These are phyloP conservation scores for Melieria omissa DNA, from an alignment of 2,888 invertebrate species.

Conservation along the genomic window DNA sequence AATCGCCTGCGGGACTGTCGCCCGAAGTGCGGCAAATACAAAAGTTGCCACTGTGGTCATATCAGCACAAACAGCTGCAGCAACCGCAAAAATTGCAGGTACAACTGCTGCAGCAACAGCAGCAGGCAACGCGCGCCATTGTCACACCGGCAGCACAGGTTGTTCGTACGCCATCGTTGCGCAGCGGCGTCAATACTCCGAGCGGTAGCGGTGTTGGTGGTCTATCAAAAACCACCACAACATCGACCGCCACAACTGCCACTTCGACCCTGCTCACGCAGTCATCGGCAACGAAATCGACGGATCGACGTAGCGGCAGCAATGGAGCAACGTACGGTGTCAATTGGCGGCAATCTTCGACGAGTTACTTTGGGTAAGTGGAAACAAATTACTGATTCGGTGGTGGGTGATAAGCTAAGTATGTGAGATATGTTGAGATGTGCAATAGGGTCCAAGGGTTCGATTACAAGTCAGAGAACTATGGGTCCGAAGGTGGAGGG, in stretches of 20 bases:
- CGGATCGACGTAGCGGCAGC: conserved; percentile 19
- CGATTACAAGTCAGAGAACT: not conserved
- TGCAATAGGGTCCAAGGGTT: not conserved
- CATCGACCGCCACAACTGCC: conserved; percentile 39
- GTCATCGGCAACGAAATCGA: not conserved
- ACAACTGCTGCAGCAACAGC: conserved; percentile 49
- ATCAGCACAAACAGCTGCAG: conserved; percentile 49
- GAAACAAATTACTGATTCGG: not conserved
- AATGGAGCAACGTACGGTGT: conserved; percentile 31
- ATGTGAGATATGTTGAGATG: too few relatives aligned
- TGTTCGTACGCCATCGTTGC: not conserved
- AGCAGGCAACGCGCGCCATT: conserved; percentile 46
- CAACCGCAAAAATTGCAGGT: conserved; percentile 51
- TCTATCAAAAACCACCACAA: conserved; percentile 34
- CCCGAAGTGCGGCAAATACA: conserved; percentile 49
- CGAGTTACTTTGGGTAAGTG: conserved; percentile 46
- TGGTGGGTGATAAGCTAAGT: too few relatives aligned
- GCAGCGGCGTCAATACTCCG: conserved; percentile 9
- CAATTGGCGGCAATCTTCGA: conserved; percentile 45
- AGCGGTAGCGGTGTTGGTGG: conserved; percentile 23
- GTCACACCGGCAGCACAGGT: conserved; percentile 32
- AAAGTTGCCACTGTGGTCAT: conserved; percentile 49
- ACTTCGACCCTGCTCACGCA: not conserved
- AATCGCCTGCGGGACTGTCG: conserved; percentile 43
- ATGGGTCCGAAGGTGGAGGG: too few relatives aligned